Base-by-base conservation (phyloP, 1,140 invertebrate species). In the Trichoplusia ni region DNA sequence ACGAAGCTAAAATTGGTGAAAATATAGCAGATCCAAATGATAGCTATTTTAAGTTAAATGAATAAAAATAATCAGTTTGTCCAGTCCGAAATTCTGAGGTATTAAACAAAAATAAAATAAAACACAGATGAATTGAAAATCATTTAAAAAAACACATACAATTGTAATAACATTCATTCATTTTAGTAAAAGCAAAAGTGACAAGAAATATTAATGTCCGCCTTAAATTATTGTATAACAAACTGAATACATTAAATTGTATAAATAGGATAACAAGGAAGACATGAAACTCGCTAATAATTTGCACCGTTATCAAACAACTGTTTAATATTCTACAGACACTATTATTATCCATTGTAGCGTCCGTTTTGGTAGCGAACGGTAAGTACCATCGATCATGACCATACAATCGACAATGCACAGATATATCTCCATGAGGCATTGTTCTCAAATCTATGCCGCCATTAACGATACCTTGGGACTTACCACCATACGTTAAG, bases 371-470 rank as follows among this genome's bases (percentile, higher is more conserved):
- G 51, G 51, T 54, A 16, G 19, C 27, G 6, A 25, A 33, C 16
- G 13, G 18, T 31, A 14, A n/a, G 9, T 53, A 14, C 9, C 29
- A n/a, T 19, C 5, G 6, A 40, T 40, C 18, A 21, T 37, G 18
- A 27, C 14, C 53, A 40, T 42, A 56, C 35, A 40, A 29, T 16
- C 5, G n/a, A 44, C 54, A 44, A 58, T 42, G 14, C 16, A 14
- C 25, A 58, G 54, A 58, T 58, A 58, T 46, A 64, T 58, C 51
- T 64, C 27, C 21, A 29, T 18, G 33, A 64, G 5, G 65, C 59
- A 79, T 79, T 79, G 77, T 79, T 74, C 76, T 68, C 49, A 66
- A 69, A 79, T 73, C 62, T 73, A 68, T 69, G 64, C 49, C 61
- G 18, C 35, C 19, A 54, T 37, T 61, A 46, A 33, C 38, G 38